Base-by-base conservation (phyloP, 1,140 invertebrate genomes). In the Dreissena rostriformis region DNA sequence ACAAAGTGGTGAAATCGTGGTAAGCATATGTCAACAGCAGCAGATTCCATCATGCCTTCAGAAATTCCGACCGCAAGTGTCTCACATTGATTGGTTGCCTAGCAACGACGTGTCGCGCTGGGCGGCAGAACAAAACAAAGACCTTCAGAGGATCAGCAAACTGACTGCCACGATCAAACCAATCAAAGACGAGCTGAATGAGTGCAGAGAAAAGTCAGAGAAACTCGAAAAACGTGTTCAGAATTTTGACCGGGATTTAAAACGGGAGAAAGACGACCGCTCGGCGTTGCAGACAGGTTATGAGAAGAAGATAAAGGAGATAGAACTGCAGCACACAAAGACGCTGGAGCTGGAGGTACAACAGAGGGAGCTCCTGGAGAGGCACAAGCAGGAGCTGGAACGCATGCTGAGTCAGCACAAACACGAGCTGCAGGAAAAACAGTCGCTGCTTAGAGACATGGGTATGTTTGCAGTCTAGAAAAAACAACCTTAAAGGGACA, bases 51-150 rank as follows among this genome's bases (percentile, higher is more conserved):
- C 90, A 1, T 90, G 86, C 79, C 77, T 93, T 71, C 88, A 88
- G 66, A 91, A 92, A 72, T 91, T 88, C 78, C 87, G 87, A 29
- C 81, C 86, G 12, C 82, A 91, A 71, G 82, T 91, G 0, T 85
- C 86, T 2, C 88, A 91, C 19, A 66, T 91, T 0, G 88, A 92
- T n/a, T 91, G 91, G 91, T 72, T 93, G 53, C 86, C 89, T 26
- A 85, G 86, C 19, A 92, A 90, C 82, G 92, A 93, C 83, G 88
- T 93, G 17, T 84, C 84, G 49, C 82, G 89, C 17, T 93, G 92
- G 92, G 88, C 88, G 51, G 74, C 83, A 4, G 92, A 93, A 85
- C 90, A 92, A 63, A 91, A 90, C 71, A 93, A 93, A 77, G 92
- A 93, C 82, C 82, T 93, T n/a, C 82, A 82, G 28, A 51, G 90